phyloP scores from a whole-genome alignment of 1,140 invertebrate species.

The Aphaenogaster ashmeadi region DNA sequence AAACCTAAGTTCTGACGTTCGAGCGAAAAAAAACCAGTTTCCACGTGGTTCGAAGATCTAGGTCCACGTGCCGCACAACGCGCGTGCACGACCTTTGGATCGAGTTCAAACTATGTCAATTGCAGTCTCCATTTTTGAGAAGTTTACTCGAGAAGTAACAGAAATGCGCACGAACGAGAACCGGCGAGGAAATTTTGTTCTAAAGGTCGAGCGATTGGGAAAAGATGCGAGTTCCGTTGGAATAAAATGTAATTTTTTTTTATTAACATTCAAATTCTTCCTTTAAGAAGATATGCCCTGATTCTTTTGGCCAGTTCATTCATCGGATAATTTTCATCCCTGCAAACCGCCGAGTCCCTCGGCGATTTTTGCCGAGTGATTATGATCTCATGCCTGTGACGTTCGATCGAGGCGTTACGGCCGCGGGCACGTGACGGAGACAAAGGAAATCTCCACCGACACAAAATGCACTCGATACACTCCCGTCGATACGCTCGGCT shows the following conservation, averaged over 20 bases:
- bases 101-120: neutral
- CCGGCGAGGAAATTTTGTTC: neutral
- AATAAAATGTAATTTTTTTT: neutral
- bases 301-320: neutral
- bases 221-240: neutral
- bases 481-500: conserved; percentile 10
- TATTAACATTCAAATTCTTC: neutral
- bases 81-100: conserved; percentile 45
- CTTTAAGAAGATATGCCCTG: neutral
- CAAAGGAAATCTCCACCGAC: conserved; percentile 19
- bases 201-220: too few relatives aligned
- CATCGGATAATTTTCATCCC: neutral
- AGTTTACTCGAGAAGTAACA: neutral
- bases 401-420: conserved; percentile 12
- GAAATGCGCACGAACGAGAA: neutral
- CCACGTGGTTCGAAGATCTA: neutral
- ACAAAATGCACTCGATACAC: conserved; percentile 18
- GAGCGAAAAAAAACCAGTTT: neutral
- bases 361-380: neutral
- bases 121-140: neutral
- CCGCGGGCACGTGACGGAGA: neutral
- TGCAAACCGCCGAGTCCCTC: neutral
- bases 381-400: neutral
- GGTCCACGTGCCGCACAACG: neutral
- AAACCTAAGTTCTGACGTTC: neutral